Percentiles rank a stretch among this genome's conserved stretches.
These are phyloP conservation scores for Prolemur simus DNA, from an alignment of 2,113 vertebrate species.

Conservation along the genomic window DNA sequence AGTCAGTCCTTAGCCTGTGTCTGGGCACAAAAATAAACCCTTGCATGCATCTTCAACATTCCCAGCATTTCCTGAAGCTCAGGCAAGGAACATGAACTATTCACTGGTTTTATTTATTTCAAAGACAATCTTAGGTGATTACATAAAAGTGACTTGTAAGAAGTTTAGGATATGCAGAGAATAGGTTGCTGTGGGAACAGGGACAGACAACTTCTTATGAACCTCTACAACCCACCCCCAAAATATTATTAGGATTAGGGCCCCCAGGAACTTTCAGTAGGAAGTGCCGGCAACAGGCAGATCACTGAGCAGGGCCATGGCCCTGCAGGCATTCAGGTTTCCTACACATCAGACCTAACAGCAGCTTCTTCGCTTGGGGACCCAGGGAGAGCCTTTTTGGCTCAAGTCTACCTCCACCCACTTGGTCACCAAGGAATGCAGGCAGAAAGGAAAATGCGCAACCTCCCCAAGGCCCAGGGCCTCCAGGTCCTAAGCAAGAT, in stretches of 20 bases:
- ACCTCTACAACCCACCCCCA: fast-evolving
- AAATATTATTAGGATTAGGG: not conserved
- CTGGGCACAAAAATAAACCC: not conserved
- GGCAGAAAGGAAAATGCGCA: not conserved
- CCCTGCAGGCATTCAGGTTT: not conserved
- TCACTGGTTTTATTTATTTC: not conserved
- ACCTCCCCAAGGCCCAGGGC: not conserved
- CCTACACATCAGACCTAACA: not conserved
- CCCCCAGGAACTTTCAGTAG: not conserved
- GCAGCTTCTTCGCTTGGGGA: not conserved
- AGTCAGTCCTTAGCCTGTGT: not conserved
- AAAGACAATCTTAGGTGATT: not conserved
- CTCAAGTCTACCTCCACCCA: not conserved
- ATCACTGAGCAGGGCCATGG: not conserved
- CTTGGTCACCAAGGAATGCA: not conserved
- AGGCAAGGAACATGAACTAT: not conserved
- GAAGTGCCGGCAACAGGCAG: not conserved
- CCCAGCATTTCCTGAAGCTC: not conserved
- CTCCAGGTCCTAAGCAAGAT: not conserved
- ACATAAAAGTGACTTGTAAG: not conserved
- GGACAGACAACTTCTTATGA: not conserved
- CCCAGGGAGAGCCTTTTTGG: not conserved
- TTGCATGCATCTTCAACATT: not conserved
- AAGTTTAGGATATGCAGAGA: not conserved
- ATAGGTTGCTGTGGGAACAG: not conserved